Base-by-base conservation (phyloP, 2,888 invertebrate species). In the Andrena minutula region DNA sequence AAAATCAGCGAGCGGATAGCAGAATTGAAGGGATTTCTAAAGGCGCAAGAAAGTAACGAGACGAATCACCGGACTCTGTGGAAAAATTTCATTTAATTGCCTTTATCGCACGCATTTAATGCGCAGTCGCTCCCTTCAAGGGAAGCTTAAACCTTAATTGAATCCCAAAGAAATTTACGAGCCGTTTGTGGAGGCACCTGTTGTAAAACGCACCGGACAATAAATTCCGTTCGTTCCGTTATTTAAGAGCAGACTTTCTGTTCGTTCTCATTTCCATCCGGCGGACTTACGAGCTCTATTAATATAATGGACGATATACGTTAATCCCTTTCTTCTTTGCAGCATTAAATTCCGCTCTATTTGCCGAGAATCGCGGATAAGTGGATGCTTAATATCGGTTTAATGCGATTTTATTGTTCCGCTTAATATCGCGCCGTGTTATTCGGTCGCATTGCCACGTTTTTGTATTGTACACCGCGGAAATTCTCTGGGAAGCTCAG, bases 111-210 rank as follows among this genome's bases (percentile, higher is more conserved):
- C 32, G 65, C 76, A 64, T 41, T 23, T 6, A 65, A 56, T 47
- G 51, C 8, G 28, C 23, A 20, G 63, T 68, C 53, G 47, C 51
- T 51, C 60, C 68, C 51, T 60, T 73, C n/a, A 41, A 58, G 56
- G 49, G 30, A 81, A 72, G 65, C 68, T 68, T 68, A 68, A 70
- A 76, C 64, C 68, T 64, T 81, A 81, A 81, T 81, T 79, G 73
- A 81, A 81, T 73, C 63, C 69, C 69, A 51, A 23, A 63, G 23
- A 63, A 64, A 79, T 81, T 81, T 79, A 81, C 63, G 79, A 68
- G 60, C 56, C 73, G 61, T 73, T 73, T 64, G 73, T 20, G 68
- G 73, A 72, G 64, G 68, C 71, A 69, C 64, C 80, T 79, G 78
- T 68, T 79, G 79, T 73, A 79, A 81, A 79, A 73, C 73, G 68